Base-by-base conservation (phyloP, 2,888 invertebrate species). In the Elysia crispata region DNA sequence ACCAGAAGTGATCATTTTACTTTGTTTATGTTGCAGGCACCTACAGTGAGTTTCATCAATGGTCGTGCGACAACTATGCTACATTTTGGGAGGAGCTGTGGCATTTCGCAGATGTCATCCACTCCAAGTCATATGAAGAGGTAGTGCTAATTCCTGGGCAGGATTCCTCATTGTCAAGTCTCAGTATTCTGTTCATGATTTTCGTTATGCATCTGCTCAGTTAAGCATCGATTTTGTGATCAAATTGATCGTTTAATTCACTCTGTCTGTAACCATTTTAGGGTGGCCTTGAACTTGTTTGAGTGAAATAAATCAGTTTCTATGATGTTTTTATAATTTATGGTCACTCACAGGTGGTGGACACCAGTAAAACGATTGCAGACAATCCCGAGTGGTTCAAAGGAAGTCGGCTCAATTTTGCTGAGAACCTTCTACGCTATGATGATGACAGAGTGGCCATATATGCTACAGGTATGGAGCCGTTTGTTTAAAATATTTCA, bases 381-480 rank as follows among this genome's bases (percentile, higher is more conserved):
- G 91, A 92, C 54, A 90, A 93, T 80, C 93, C 94, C 18, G 90
- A 92, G 83, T 94, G 94, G 94, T 94, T 94, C 85, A 80, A 85
- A n/a, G 93, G 93, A 1, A 88, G 92, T 18, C 89, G 89, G 41
- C 87, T 94, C 20, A 94, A 94, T 86, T 94, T 92, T 90, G 93
- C 94, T 0, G 93, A 94, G 87, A 94, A 94, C 85, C 82, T 94
- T 13, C 87, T 93, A 20, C 88, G 91, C 73, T 92, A 91, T 73
- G 86, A 91, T 64, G 92, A 93, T 87, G 92, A 92, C 80, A 88
- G 90, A 77, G 83, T 92, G 1, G 93, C 94, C 1, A 87, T 94
- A 49, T 93, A 93, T 86, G 89, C 91, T 69, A 91, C 93, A 87
- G 92, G 93, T 93, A 88, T 49, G 23, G 60, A 5, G n/a, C 11